Conservation (phyloP, 1,140 invertebrate genomes). For the Apis florea region DNA sequence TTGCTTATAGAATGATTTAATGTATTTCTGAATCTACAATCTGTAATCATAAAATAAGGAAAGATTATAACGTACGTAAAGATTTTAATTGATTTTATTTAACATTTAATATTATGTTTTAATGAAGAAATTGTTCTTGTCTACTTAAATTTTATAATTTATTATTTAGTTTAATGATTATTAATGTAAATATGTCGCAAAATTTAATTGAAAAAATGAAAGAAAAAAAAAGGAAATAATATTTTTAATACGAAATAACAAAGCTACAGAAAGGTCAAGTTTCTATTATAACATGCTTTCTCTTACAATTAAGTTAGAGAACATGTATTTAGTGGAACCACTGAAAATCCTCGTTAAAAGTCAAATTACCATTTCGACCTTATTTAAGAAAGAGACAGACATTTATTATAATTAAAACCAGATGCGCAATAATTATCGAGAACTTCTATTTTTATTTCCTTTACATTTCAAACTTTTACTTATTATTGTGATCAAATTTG, state of each 20-base stretch:
- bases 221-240: neutral
- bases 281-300: slow-evolving; percentile 46
- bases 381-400: slow-evolving; percentile 21
- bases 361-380: slow-evolving; percentile 4
- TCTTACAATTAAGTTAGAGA: slow-evolving; percentile 43
- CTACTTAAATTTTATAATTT: too few relatives aligned
- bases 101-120: too few relatives aligned
- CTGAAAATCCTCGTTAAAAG: slow-evolving; percentile 45
- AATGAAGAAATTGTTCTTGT: too few relatives aligned
- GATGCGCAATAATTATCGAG: neutral
- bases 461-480: slow-evolving; percentile 33
- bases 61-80: too few relatives aligned
- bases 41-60: too few relatives aligned
- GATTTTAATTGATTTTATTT: too few relatives aligned
- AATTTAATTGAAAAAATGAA: neutral
- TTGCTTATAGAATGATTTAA: too few relatives aligned
- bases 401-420: slow-evolving; percentile 27
- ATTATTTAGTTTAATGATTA: too few relatives aligned
- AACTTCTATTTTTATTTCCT: slow-evolving; percentile 1
- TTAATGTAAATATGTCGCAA: neutral
- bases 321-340: slow-evolving; percentile 27
- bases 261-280: slow-evolving; percentile 26
- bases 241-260: neutral
- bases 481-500: neutral
- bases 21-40: too few relatives aligned